Conservation (phyloP, 2,888 invertebrate species). For the Ectemnius continuus region DNA sequence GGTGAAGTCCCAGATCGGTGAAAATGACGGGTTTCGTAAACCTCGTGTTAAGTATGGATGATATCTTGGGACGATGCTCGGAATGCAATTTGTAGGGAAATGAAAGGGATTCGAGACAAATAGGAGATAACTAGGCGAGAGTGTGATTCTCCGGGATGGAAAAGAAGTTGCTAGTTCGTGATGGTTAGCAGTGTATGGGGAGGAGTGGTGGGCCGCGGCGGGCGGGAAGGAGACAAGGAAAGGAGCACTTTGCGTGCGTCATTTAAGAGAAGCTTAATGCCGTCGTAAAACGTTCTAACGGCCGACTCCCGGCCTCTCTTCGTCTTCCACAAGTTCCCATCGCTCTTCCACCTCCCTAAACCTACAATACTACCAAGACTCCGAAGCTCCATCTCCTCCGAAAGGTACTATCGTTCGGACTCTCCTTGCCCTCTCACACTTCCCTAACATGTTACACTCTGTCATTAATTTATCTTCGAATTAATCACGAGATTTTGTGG, state of each 20-base stretch:
- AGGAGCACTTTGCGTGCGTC: constrained; percentile 70
- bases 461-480: too few species aligned
- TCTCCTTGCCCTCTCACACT: too few species aligned
- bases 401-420: constrained; percentile 1
- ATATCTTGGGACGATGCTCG: too few species aligned
- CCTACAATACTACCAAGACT: constrained; percentile 35
- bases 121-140: constrained; percentile 31
- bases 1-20: too few species aligned
- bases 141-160: constrained; percentile 31
- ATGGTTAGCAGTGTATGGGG: constrained; percentile 28
- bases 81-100: not conserved
- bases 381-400: constrained; percentile 26
- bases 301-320: constrained; percentile 55
- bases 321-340: constrained; percentile 44
- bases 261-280: constrained; percentile 71
- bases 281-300: constrained; percentile 70
- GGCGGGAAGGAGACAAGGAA: constrained; percentile 32
- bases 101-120: constrained; percentile 3
- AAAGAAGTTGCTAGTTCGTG: constrained; percentile 31
- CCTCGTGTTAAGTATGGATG: too few species aligned
- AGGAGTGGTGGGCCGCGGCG: constrained; percentile 20
- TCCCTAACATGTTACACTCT: too few species aligned
- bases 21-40: too few species aligned
- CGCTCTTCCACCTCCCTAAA: constrained; percentile 32
- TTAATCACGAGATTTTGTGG: too few species aligned